Percentiles rank a stretch among this genome's conserved stretches.
phyloP scores from a whole-genome alignment of 2,888 invertebrate species.

The Perizoma flavofasciatum region DNA sequence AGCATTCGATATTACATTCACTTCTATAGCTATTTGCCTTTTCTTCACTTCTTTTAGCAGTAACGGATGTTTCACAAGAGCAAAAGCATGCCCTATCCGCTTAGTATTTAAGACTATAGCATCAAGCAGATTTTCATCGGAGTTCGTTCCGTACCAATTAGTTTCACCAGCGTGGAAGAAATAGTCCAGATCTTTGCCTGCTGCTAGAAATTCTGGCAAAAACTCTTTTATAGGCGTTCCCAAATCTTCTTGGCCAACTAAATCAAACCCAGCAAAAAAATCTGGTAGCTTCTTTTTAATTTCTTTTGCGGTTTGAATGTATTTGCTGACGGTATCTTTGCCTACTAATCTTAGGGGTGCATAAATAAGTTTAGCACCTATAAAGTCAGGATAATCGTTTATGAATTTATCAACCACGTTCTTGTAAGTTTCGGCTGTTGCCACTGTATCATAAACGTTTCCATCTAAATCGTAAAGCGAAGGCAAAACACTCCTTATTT shows the following conservation, averaged over 20 bases:
- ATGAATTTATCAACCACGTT: slow-evolving; percentile 83
- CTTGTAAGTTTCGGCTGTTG: slow-evolving; percentile 83
- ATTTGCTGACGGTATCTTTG: slow-evolving; percentile 64
- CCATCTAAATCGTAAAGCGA: slow-evolving; percentile 87
- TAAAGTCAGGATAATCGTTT: slow-evolving; percentile 85
- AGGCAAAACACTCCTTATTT: slow-evolving; percentile 86
- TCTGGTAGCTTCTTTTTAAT: slow-evolving; percentile 83
- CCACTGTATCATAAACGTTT: slow-evolving; percentile 75
- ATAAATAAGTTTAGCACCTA: slow-evolving; percentile 88
- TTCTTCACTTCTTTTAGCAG: slow-evolving; percentile 84
- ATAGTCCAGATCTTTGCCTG: slow-evolving; percentile 82
- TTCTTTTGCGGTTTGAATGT: slow-evolving; percentile 68
- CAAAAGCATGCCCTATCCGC: slow-evolving; percentile 91
- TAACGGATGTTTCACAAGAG: slow-evolving; percentile 88
- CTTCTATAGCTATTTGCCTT: slow-evolving; percentile 87
- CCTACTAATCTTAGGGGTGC: slow-evolving; percentile 84
- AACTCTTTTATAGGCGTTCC: slow-evolving; percentile 86
- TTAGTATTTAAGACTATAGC: slow-evolving; percentile 88
- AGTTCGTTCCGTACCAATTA: slow-evolving; percentile 86
- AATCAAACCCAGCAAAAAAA: slow-evolving; percentile 91
- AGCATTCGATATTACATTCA: slow-evolving; percentile 92
- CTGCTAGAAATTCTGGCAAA: slow-evolving; percentile 76
- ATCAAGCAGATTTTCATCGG: slow-evolving; percentile 90
- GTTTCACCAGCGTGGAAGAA: slow-evolving; percentile 94
- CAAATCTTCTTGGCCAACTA: slow-evolving; percentile 92